Base-by-base conservation (phyloP, 2,888 invertebrate species). In the Entomobrya proxima region DNA sequence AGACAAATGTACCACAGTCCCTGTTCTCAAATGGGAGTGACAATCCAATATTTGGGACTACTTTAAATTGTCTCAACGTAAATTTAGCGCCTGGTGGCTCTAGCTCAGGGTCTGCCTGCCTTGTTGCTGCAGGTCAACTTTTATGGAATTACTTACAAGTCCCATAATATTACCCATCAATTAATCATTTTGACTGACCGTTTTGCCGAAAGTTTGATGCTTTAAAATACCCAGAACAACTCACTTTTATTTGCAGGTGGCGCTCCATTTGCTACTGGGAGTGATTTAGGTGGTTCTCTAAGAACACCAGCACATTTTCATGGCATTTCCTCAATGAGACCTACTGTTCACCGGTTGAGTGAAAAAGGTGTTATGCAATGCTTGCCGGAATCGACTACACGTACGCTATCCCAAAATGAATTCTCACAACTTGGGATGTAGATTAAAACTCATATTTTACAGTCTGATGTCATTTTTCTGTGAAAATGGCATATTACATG, bases 211-310 rank as follows among this genome's bases (percentile, higher is more conserved):
- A n/a, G n/a, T n/a, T n/a, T n/a, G n/a, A n/a, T n/a, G n/a, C n/a
- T n/a, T n/a, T n/a, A n/a, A n/a, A n/a, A n/a, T n/a, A n/a, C n/a
- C n/a, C n/a, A 52, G 18, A 52, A 52, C 21, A 2, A 5, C 2
- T n/a, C n/a, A n/a, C 15, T 24, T 32, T 47, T 13, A 13, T 15
- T 21, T 40, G 2, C 37, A 80, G 91, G 91, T 21, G 93, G 92
- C 91, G 76, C 81, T 7, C 52, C 52, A 6, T 27, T 87, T 50
- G 87, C 75, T 1, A 78, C 81, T 13, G 92, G 92, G 2, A 91
- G 91, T 47, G 93, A 93, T 85, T 91, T 92, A 11, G 93, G 92
- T n/a, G 93, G 93, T 47, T 92, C 92, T 64, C 91, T 93, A n/a
- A 90, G 93, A 27, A 91, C 92, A 44, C 93, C 93, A 0, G 91